Percentiles rank a stretch among this genome's conserved stretches.
These are phyloP conservation scores for Cebidichthys violaceus DNA, from an alignment of 2,113 vertebrate genomes.

Conservation along the genomic window DNA sequence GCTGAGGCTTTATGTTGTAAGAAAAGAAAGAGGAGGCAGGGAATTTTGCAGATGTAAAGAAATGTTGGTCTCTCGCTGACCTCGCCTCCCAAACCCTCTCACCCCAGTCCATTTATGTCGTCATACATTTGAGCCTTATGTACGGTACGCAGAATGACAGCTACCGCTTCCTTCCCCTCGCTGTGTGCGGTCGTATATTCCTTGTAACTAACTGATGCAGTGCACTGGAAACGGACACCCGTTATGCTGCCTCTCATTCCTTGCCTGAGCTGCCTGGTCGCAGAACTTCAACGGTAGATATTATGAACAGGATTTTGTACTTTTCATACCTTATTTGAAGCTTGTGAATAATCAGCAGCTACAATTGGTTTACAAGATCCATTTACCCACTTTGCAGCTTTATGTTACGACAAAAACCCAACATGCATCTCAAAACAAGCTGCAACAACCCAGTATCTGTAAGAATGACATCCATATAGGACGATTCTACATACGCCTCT, in stretches of 20 bases:
- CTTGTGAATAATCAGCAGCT: background rate
- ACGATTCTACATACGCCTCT: background rate
- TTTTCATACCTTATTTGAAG: background rate
- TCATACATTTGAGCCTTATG: constrained; percentile 35
- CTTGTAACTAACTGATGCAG: constrained; percentile 19
- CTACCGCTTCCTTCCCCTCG: constrained; percentile 13
- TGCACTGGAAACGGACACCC: constrained; percentile 7
- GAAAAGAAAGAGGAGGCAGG: background rate
- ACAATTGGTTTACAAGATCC: background rate
- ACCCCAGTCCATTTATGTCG: constrained; percentile 30
- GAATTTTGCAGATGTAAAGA: constrained; percentile 27
- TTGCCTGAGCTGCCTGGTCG: background rate
- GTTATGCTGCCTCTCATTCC: background rate
- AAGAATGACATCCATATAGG: background rate
- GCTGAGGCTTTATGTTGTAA: background rate
- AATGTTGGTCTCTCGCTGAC: constrained; percentile 21
- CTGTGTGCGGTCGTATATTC: constrained; percentile 12
- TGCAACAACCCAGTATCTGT: background rate
- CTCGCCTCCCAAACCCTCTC: background rate
- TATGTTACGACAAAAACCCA: background rate
- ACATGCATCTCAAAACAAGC: background rate
- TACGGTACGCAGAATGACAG: constrained; percentile 26
- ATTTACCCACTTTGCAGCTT: background rate
- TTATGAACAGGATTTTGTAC: background rate
- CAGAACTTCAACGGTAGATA: background rate